Percentiles rank a stretch among this genome's conserved stretches.
phyloP scores from a whole-genome alignment of 1,140 invertebrate genomes.

The Rhynchophorus ferrugineus region DNA sequence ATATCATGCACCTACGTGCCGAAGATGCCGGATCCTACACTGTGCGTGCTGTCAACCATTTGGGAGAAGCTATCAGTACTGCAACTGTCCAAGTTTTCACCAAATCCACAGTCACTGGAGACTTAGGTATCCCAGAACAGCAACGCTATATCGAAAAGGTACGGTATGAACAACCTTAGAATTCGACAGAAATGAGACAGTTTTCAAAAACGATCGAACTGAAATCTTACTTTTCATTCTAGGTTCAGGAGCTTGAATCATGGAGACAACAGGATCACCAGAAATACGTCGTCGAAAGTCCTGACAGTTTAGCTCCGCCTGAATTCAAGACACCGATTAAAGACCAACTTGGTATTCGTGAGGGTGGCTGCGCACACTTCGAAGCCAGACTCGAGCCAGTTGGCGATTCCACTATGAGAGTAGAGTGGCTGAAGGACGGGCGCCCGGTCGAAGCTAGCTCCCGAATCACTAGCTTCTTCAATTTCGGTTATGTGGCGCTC shows the following conservation, averaged over 20 bases:
- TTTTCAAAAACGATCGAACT: not conserved
- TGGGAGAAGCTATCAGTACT: conserved; percentile 77
- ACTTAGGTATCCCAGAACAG: conserved; percentile 86
- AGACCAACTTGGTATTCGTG: conserved; percentile 79
- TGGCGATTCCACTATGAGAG: conserved; percentile 81
- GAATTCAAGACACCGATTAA: conserved; percentile 90
- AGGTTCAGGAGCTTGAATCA: conserved; percentile 83
- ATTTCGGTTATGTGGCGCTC: conserved; percentile 93
- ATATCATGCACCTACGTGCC: conserved; percentile 92
- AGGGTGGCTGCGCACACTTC: conserved; percentile 92
- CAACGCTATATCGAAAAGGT: conserved; percentile 82
- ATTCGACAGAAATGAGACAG: too few species aligned
- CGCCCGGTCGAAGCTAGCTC: conserved; percentile 84
- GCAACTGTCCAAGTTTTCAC: conserved; percentile 65
- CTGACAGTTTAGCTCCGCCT: conserved; percentile 70
- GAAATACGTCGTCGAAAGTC: conserved; percentile 66
- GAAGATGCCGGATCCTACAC: conserved; percentile 91
- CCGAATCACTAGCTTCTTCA: conserved; percentile 89
- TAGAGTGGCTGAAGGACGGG: conserved; percentile 95
- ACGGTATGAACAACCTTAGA: too few species aligned
- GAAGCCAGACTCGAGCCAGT: conserved; percentile 90
- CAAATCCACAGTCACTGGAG: conserved; percentile 66
- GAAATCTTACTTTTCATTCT: not conserved
- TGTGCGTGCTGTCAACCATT: conserved; percentile 78
- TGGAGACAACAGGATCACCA: conserved; percentile 72